These are phyloP conservation scores for Cynoglossus semilaevis DNA, from an alignment of 2,113 vertebrate species.

Conservation along the genomic window DNA sequence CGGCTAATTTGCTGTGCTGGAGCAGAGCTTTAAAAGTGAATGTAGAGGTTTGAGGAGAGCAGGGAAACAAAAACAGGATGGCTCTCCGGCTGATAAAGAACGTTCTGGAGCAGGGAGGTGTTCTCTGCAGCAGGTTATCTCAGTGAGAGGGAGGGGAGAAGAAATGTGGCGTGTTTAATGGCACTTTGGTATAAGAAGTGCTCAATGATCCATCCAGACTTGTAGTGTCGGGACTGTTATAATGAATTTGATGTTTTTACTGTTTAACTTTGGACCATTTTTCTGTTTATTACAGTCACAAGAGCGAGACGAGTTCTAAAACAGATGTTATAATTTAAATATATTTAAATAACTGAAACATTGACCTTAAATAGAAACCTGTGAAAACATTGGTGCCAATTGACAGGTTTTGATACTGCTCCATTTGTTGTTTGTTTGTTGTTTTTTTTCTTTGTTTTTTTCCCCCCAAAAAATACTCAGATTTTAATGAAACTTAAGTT, in stretches of 20 bases:
- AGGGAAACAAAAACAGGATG: constrained; percentile 74
- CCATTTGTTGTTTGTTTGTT: too few species aligned
- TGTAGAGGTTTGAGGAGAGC: constrained; percentile 53
- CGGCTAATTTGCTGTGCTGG: constrained; percentile 37
- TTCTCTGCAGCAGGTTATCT: constrained; percentile 40
- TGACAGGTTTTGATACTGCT: too few species aligned
- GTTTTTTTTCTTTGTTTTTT: too few species aligned
- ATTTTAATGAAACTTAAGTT: too few species aligned
- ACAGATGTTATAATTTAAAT: too few species aligned
- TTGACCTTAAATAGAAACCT: too few species aligned
- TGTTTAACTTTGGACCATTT: neutral
- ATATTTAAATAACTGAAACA: too few species aligned
- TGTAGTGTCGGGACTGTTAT: neutral
- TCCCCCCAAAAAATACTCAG: too few species aligned
- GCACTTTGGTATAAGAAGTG: neutral
- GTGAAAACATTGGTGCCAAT: too few species aligned
- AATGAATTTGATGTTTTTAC: constrained; percentile 5
- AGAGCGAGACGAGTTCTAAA: too few species aligned
- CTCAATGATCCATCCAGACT: constrained; percentile 7
- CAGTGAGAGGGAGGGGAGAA: constrained; percentile 19
- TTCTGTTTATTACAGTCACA: too few species aligned
- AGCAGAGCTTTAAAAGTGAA: constrained; percentile 49
- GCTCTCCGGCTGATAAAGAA: constrained; percentile 49
- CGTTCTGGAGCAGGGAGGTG: constrained; percentile 51
- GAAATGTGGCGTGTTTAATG: neutral